A percentile compares a stretch with the other conserved stretches of the same genome.
These are phyloP conservation scores for Nerophis lumbriciformis DNA, from an alignment of 2,113 vertebrate genomes.

Conservation along the genomic window DNA sequence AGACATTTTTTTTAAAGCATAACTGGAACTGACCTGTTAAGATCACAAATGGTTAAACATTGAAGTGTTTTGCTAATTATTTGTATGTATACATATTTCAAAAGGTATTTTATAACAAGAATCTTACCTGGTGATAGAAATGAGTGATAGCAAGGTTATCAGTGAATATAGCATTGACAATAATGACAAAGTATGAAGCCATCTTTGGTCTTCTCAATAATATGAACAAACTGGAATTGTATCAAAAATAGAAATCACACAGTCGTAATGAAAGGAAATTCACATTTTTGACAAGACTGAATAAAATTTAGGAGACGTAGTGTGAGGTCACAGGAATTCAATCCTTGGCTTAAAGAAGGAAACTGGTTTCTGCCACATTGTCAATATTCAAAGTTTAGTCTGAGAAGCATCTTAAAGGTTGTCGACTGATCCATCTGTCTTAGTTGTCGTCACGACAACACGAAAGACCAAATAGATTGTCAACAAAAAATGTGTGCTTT, in stretches of 20 bases:
- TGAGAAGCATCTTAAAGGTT: conserved; percentile 11
- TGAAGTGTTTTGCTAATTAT: conserved; percentile 59
- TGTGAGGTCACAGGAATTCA: conserved; percentile 47
- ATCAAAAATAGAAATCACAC: conserved; percentile 81
- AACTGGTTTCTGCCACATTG: conserved; percentile 49
- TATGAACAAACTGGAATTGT: conserved; percentile 74
- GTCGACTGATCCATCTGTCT: conserved; percentile 19
- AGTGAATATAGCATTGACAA: conserved; percentile 57
- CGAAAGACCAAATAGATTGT: conserved; percentile 13
- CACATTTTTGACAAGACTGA: conserved; percentile 66
- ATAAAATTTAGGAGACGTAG: conserved; percentile 59
- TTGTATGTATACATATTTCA: conserved; percentile 52
- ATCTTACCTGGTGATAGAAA: conserved; percentile 59
- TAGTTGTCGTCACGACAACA: conserved; percentile 24
- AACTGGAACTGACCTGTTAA: conserved; percentile 51
- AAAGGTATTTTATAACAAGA: conserved; percentile 63
- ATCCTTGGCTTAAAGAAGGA: conserved; percentile 42
- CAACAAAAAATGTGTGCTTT: conserved; percentile 26
- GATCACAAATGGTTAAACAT: conserved; percentile 63
- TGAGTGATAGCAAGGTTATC: conserved; percentile 62
- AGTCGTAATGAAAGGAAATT: conserved; percentile 73
- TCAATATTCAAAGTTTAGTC: conserved; percentile 39
- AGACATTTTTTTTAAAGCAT: background rate
- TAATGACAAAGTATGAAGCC: conserved; percentile 65
- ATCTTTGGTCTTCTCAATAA: conserved; percentile 77